Evolutionary conservation across 2,888 invertebrate species (phyloP), one percentile per base, ranked within the genome.

Genomic region (Callyntrura guangdongensis): DNA sequence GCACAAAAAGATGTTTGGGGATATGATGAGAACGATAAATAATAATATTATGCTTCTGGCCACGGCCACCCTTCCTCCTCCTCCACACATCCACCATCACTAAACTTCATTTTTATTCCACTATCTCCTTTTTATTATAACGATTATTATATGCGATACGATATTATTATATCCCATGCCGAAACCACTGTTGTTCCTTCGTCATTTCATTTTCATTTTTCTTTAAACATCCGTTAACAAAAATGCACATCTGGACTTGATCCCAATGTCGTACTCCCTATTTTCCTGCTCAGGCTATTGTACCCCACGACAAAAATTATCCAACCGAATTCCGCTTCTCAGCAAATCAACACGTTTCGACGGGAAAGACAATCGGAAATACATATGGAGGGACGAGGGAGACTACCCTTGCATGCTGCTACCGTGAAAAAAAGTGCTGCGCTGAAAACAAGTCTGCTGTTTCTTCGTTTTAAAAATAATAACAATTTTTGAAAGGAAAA

Each of bases 141-240:
- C 20, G 20, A 69, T 14, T 17, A 82, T 8, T 27, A n/a, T 27
- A 45, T 27, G 9, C 17, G 77, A 47, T 56, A 61, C 59, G 61
- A 22, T 9, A 53, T 3, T 20, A 64, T 17, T 22, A 64, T 22
- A 64, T 22, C n/a, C 20, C 17, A 36, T 27, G 20, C 5, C n/a
- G 11, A 12, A 11, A 17, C 79, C 22, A 25, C 49, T 77, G 77
- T 47, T 77, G 0, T 3, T 17, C n/a, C 47, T 45, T 45, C 69
- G 14, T 17, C 47, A 59, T 81, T 61, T 14, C 22, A 59, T 22
- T 72, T 61, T 77, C 61, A 64, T 86, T 59, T 47, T 61, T 64
- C 83, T 77, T 87, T 79, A 79, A 87, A 87, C 86, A 87, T 87
- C 86, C 86, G 86, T 87, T 87, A 87, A 81, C 79, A 64, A 87